These are phyloP conservation scores for Philereme vetulata DNA, from an alignment of 2,888 invertebrate genomes.

Conservation along the genomic window DNA sequence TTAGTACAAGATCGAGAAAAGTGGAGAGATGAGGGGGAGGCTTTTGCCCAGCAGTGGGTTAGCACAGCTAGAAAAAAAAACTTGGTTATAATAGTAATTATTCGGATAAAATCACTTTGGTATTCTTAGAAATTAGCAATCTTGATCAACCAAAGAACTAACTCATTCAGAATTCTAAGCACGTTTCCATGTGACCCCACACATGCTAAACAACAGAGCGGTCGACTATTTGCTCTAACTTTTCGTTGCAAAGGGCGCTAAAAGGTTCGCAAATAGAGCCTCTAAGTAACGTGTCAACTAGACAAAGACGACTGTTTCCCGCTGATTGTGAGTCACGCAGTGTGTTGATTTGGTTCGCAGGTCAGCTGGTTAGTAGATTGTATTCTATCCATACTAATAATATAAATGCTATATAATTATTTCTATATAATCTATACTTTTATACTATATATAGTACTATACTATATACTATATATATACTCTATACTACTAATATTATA, in stretches of 20 bases:
- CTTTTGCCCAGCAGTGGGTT: too few relatives aligned
- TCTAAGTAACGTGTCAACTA: constrained; percentile 77
- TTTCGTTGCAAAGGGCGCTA: constrained; percentile 71
- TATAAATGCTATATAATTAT: too few relatives aligned
- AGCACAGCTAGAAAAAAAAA: too few relatives aligned
- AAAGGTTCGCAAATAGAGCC: constrained; percentile 78
- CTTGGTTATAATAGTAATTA: too few relatives aligned
- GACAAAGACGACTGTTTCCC: constrained; percentile 73
- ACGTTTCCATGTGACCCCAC: constrained; percentile 35
- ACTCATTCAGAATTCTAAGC: constrained; percentile 18
- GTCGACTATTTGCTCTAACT: constrained; percentile 63
- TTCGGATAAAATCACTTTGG: too few relatives aligned
- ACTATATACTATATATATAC: too few relatives aligned
- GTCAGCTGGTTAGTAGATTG: constrained; percentile 30
- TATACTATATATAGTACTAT: too few relatives aligned
- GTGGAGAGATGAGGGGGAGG: too few relatives aligned
- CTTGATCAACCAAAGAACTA: constrained; percentile 3
- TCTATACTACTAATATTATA: too few relatives aligned
- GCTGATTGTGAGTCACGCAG: constrained; percentile 39
- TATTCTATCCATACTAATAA: background rate
- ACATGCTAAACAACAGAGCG: constrained; percentile 43
- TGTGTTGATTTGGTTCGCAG: constrained; percentile 45
- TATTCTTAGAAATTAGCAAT: background rate
- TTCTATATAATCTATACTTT: too few relatives aligned
- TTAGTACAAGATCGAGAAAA: too few relatives aligned